Base-by-base conservation (phyloP, 2,113 vertebrate genomes). In the Pseudopipra pipra region DNA sequence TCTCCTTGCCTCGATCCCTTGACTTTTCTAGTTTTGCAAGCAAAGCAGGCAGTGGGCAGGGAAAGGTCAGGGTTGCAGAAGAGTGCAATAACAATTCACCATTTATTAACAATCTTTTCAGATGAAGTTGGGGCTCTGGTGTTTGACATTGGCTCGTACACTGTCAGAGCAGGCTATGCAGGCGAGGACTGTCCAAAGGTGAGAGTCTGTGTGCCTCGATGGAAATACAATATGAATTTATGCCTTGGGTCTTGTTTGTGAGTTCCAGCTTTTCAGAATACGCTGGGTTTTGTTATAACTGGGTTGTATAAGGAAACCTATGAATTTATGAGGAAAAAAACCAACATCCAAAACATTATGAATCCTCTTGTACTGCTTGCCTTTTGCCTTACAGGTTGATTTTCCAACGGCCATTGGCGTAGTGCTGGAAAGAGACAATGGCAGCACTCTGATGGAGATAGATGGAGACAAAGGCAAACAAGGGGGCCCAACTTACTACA, bases 161-260 rank as follows among this genome's bases (percentile, higher is more conserved):
- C 99, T 8, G 99, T 99, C 83, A 98, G 99, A 98, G 99, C 99
- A 87, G 99, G 99, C 87, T 99, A 99, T 93, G 99, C 99, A 41
- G 99, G 99, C 47, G 99, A 99, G 97, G 99, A 99, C 95, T 99
- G 99, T 95, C 99, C 99, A 72, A 99, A 99, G 98, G 99, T 99
- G 98, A 98, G 96, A 92, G 83, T 68, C 51, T 87, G 59, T 71
- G 61, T 74, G 83, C 43, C 55, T 71, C 19, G 2, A 5, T 51
- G 33, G 20, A 62, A 80, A 35, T 35, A 7, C 18, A 31, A 1
- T 7, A 4, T 41, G 11, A 41, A 24, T 86, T 79, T 35, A 25
- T 51, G 51, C 22, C 43, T 58, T 74, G 8, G 7, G 1, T n/a
- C 19, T 52, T 27, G 6, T 46, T 51, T 43, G 9, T 2, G 6